Evolutionary conservation across 1,140 invertebrate species (phyloP), one percentile per base, ranked within the genome.

Genomic region (Tetramorium alpestre): DNA sequence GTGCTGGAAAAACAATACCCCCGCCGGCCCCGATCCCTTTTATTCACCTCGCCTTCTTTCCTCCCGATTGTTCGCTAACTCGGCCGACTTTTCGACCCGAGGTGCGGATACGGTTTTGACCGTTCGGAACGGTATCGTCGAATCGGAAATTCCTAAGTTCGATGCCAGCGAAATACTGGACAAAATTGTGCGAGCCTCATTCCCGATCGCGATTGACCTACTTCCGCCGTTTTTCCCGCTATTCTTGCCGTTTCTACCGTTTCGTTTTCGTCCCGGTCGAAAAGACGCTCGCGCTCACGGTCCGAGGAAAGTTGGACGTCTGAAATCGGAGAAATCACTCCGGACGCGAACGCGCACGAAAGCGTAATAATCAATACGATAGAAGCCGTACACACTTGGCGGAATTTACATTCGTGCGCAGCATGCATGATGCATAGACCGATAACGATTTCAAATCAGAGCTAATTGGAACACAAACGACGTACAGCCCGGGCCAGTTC

Each of bases 121-220:
- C 88, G 51, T 60, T 69, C 69, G 84, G 69, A 67, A 89, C 47
- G 87, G 70, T 77, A 89, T 89, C 70, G 67, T 73, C 69, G 88
- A 56, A 33, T 88, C 84, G 88, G 62, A 89, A 89, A 89, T 89
- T 89, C 86, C 76, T 33, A 87, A 75, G 76, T 58, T 73, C 76
- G 33, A 56, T 73, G 87, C 78, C 75, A 70, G 75, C 73, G 77
- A 62, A 51, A 82, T 62, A 67, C 25, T 72, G 73, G 67, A 38
- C 80, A 84, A 84, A 84, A 73, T 73, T 70, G 70, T 56, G 67
- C 76, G 25, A 82, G 86, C 44, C 76, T 87, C 84, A 87, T 89
- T 89, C 73, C 60, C 75, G 76, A 82, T 49, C 75, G 60, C 67
- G 54, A 84, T 8, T 75, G 80, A 84, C 80, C 80, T 75, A 84